Base-by-base conservation (phyloP, 2,888 invertebrate species). In the Meghimatium bilineatum region DNA sequence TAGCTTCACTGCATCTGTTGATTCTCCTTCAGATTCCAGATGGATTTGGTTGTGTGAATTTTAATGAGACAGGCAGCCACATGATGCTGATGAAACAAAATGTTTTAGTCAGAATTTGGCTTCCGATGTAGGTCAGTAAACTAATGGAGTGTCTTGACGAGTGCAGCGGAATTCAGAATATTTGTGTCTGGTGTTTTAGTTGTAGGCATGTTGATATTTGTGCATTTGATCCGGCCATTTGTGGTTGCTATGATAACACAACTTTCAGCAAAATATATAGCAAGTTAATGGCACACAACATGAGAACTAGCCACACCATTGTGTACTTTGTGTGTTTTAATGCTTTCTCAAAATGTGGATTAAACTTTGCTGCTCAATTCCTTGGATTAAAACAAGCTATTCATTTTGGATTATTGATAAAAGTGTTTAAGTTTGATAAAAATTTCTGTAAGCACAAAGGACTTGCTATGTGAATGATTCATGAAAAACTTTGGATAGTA, bases 1-100 rank as follows among this genome's bases (percentile, higher is more conserved):
- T 93, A 88, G 36, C 12, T 12, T n/a, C n/a, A n/a, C 80, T 29
- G 44, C n/a, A n/a, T 12, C 20, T 32, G 8, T 32, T 23, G 49
- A 49, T 66, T 69, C 52, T 63, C 6, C 10, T 14, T 23, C 49
- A 69, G 32, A 23, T 29, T 2, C 63, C n/a, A 66, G 26, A 38
- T 63, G 66, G 66, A 38, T 29, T n/a, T 12, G 72, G 14, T 29
- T 34, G 26, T 69, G 26, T 69, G 36, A 69, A 69, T 69, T 38
- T 63, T 63, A 63, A 63, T n/a, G 66, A 32, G 66, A n/a, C n/a
- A 63, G 17, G 66, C 32, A 66, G 66, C 17, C 32, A 26, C 44
- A 6, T 44, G 26, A 49, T 38, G 34, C n/a, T 36, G 20, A 26
- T 69, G 36, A 69, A 69, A 34, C 69, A 69, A 6, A 38, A 38